Conservation (phyloP, 2,888 invertebrate species). For the Hyles lineata region DNA sequence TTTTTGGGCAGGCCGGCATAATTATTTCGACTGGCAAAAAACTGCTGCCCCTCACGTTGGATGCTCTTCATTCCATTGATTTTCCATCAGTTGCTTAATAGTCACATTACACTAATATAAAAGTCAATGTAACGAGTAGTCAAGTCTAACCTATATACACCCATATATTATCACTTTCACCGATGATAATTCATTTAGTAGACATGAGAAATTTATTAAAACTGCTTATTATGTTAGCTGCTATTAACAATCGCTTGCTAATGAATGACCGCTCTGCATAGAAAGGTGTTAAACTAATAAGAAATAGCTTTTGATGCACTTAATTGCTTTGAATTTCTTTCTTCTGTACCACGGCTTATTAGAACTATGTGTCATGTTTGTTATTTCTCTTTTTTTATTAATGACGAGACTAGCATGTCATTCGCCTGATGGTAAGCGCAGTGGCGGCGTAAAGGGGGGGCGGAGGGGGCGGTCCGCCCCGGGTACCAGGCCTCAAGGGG, state of each 20-base stretch:
- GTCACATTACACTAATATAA: too few relatives aligned
- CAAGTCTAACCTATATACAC: background rate
- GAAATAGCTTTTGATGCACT: background rate
- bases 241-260: background rate
- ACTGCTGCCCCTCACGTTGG: too few relatives aligned
- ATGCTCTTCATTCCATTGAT: too few relatives aligned
- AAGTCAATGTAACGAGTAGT: background rate
- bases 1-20: too few relatives aligned
- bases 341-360: background rate
- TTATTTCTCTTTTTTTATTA: too few relatives aligned
- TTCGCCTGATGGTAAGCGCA: too few relatives aligned
- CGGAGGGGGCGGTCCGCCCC: too few relatives aligned
- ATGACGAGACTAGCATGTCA: too few relatives aligned
- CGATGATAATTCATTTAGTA: conserved; percentile 7
- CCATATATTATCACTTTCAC: background rate
- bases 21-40: too few relatives aligned
- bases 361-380: background rate
- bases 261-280: background rate
- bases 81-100: too few relatives aligned
- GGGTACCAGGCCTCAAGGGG: too few relatives aligned
- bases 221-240: background rate
- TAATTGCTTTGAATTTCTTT: background rate
- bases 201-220: background rate
- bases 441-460: too few relatives aligned
- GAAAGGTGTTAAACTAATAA: conserved; percentile 8